Base-by-base conservation (phyloP, 2,888 invertebrate genomes). In the Azorinus chamasolen region DNA sequence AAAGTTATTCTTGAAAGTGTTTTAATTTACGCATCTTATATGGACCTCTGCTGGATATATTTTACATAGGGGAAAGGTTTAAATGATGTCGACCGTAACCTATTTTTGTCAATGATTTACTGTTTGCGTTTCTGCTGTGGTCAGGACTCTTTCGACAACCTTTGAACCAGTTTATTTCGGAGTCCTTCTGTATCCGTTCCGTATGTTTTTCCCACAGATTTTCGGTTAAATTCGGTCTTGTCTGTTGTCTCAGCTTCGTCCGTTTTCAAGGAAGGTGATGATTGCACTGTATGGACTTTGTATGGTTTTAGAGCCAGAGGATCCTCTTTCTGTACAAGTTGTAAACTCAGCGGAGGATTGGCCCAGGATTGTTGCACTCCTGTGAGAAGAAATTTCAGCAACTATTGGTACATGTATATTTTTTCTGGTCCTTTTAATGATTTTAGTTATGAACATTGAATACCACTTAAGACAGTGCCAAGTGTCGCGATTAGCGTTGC, bases 341-440 rank as follows among this genome's bases (percentile, higher is more conserved):
- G 37, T 24, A 86, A 63, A 45, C 82, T 64, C 16, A 76, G 63
- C 45, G 85, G 84, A 1, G 85, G 85, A 18, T 71, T 73, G 0
- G 87, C 76, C 87, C 87, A 87, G 1, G 65, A 54, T 41, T 87
- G 87, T 46, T 85, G 80, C 12, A 81, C 79, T 10, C 87, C 87
- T 87, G 32, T 32, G 10, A 62, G 46, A 16, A 22, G 1, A 0
- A 53, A 25, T 25, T 14, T n/a, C 18, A 50, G 22, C 22, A n/a
- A n/a, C n/a, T n/a, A n/a, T n/a, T n/a, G n/a, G n/a, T n/a, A n/a
- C n/a, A n/a, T n/a, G n/a, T n/a, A n/a, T n/a, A n/a, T n/a, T n/a
- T n/a, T n/a, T n/a, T n/a, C n/a, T n/a, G n/a, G n/a, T n/a, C n/a
- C n/a, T n/a, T n/a, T n/a, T n/a, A n/a, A n/a, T n/a, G n/a, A n/a